These are phyloP conservation scores for Drosophila aldrichi DNA, from an alignment of 2,888 invertebrate genomes.

Conservation along the genomic window DNA sequence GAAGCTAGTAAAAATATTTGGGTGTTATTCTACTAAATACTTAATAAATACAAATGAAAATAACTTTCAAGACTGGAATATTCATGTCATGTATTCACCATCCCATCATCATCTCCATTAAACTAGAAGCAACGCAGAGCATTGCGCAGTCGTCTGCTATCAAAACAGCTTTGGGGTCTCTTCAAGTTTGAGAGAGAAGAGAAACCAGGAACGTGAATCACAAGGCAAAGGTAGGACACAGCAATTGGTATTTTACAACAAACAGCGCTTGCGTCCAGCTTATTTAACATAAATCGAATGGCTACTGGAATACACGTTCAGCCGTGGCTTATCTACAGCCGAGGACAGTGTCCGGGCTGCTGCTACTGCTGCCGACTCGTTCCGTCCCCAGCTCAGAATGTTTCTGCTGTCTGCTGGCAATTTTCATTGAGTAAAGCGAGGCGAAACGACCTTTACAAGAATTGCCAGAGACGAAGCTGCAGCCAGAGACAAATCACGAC, in stretches of 20 bases:
- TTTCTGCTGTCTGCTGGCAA: constrained; percentile 30
- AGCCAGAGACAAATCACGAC: constrained; percentile 73
- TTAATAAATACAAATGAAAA: neutral
- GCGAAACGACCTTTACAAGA: constrained; percentile 73
- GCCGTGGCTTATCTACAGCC: constrained; percentile 41
- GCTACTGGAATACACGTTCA: constrained; percentile 81
- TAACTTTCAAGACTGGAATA: too few relatives aligned
- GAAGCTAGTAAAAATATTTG: neutral
- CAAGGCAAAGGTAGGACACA: constrained; percentile 18
- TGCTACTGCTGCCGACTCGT: neutral
- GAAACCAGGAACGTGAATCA: constrained; percentile 58
- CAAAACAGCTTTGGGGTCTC: neutral
- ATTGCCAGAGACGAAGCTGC: constrained; percentile 28
- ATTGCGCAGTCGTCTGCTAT: neutral
- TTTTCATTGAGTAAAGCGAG: constrained; percentile 74
- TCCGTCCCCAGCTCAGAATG: constrained; percentile 8
- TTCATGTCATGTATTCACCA: neutral
- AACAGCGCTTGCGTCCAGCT: constrained; percentile 71
- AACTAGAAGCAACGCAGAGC: neutral
- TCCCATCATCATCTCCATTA: neutral
- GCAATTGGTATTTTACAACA: constrained; percentile 82
- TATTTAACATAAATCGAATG: constrained; percentile 83
- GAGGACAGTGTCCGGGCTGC: constrained; percentile 3
- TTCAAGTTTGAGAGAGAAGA: neutral
- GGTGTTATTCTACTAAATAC: neutral